phyloP scores from a whole-genome alignment of 2,797 vertebrate genomes.

The Aplochiton taeniatus region DNA sequence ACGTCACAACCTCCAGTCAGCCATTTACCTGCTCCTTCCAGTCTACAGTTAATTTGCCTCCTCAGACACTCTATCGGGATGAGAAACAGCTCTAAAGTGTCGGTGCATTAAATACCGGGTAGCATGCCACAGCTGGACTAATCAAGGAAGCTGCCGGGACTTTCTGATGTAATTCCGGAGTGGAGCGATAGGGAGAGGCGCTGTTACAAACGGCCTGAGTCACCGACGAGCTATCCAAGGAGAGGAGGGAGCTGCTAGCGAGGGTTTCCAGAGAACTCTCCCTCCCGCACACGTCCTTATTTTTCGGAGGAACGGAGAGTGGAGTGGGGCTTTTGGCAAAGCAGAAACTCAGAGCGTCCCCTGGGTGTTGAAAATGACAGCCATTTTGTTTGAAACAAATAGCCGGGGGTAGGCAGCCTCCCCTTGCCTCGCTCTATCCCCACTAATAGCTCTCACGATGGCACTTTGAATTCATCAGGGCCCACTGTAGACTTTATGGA shows the following conservation, averaged over 20 bases:
- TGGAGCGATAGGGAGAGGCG: constrained; percentile 21
- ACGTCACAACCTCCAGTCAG: background rate
- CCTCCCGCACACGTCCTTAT: constrained; percentile 3
- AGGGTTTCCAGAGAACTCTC: constrained; percentile 17
- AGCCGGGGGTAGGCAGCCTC: background rate
- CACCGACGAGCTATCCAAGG: constrained; percentile 11
- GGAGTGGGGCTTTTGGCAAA: constrained; percentile 2
- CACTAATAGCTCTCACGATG: constrained; percentile 15
- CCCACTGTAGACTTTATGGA: constrained; percentile 11
- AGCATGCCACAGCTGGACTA: constrained; percentile 17
- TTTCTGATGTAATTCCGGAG: constrained; percentile 27
- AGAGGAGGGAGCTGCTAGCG: background rate
- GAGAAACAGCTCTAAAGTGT: constrained; percentile 17
- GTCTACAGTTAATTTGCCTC: constrained; percentile 11
- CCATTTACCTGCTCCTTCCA: too few species aligned
- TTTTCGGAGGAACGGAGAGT: constrained; percentile 10
- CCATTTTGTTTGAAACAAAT: constrained; percentile 40
- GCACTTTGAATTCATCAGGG: constrained; percentile 17
- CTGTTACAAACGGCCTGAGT: constrained; percentile 17
- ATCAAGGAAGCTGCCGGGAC: constrained; percentile 35
- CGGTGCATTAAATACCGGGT: constrained; percentile 12
- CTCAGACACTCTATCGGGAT: background rate
- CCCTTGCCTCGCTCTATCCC: constrained; percentile 5
- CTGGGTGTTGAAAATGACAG: constrained; percentile 22
- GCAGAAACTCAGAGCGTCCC: constrained; percentile 1